Conservation (phyloP, 2,113 vertebrate species). For the Glaucidium brasilianum region DNA sequence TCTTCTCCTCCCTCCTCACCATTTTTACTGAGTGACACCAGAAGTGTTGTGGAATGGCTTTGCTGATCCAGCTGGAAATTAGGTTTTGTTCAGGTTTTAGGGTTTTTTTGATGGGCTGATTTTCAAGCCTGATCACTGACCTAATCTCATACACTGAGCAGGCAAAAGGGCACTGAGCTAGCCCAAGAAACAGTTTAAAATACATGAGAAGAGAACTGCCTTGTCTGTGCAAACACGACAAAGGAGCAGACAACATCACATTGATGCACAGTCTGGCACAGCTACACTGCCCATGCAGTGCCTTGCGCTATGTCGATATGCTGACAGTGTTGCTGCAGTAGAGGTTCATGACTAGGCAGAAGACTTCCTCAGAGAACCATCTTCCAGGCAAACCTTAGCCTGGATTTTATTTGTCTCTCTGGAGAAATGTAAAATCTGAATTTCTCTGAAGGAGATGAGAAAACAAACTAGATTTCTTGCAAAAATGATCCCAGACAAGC, state of each 20-base stretch:
- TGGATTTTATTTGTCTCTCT: not conserved
- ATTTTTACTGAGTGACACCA: not conserved
- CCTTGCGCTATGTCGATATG: not conserved
- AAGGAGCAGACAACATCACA: not conserved
- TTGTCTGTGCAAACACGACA: not conserved
- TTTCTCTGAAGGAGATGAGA: not conserved
- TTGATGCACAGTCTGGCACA: not conserved
- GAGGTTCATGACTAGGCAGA: fast-evolving
- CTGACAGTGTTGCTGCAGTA: not conserved
- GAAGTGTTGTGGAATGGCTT: not conserved
- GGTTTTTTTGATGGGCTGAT: not conserved
- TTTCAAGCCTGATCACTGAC: not conserved
- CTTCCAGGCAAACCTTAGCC: not conserved
- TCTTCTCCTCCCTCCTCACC: not conserved
- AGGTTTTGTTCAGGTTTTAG: not conserved
- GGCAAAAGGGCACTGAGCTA: not conserved
- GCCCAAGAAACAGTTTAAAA: not conserved
- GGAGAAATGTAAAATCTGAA: not conserved
- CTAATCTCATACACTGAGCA: not conserved
- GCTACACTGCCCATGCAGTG: not conserved
- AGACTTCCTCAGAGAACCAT: not conserved
- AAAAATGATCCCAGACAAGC: not conserved
- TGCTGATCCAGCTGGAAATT: not conserved
- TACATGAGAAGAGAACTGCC: not conserved
- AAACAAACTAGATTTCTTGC: not conserved